Evolutionary conservation across 2,113 vertebrate genomes (phyloP), one percentile per base, ranked within the genome.

Genomic region (Spea bombifrons): DNA sequence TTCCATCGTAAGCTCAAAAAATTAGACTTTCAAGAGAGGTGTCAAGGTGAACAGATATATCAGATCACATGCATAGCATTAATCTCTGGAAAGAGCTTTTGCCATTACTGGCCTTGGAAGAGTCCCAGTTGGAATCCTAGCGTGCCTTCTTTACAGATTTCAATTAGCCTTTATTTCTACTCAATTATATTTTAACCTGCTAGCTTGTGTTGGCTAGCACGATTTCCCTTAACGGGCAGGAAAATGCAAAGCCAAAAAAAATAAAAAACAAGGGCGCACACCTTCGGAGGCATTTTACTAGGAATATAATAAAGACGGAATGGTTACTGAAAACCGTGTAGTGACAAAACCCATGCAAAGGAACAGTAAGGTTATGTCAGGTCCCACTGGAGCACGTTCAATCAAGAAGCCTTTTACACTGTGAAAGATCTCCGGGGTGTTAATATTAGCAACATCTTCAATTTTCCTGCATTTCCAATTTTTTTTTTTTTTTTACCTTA

Each of bases 401-500:
- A 93, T 93, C 93, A 87, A 87, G 89, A 91, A 92, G 89, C 89
- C 91, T 92, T 88, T 86, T 83, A 91, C 90, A 93, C 91, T 92
- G 92, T 90, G 90, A 92, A 90, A 90, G 92, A 92, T 91, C 84
- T 90, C 92, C 91, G 90, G 91, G 89, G 90, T 91, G 90, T 79
- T 92, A 86, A 88, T 93, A 92, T 93, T 92, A 92, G 91, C 91
- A 90, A 86, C 81, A 88, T 90, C 88, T 88, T 87, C 90, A 91
- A 92, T 92, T 59, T 59, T 91, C 92, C 83, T 86, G 85, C 68
- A 84, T 86, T 73, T 88, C 84, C 89, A 87, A 89, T 86, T 89
- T 87, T 88, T 85, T 89, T 88, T 90, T 89, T 87, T 81, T 86
- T 80, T 81, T 77, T 94, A 97, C 97, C 96, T 98, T 95, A 86